These are phyloP conservation scores for Perithous albicinctus DNA, from an alignment of 2,888 invertebrate species.

Conservation along the genomic window DNA sequence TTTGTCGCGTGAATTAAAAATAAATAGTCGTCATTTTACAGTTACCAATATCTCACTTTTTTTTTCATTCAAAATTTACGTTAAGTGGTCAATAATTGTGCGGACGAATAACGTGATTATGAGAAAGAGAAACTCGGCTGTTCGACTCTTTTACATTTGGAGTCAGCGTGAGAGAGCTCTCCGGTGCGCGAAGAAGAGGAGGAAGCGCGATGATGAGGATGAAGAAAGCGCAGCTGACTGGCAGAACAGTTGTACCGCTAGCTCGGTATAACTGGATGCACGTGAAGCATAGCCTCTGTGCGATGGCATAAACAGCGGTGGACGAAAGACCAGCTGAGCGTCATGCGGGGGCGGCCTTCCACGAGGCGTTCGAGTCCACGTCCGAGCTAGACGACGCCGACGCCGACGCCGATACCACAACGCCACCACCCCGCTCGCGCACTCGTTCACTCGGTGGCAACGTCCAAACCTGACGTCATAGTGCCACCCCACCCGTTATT, in stretches of 20 bases:
- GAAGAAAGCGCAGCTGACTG: slow-evolving; percentile 37
- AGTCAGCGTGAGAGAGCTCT: neutral
- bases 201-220: neutral
- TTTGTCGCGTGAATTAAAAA: no score
- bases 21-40: no score
- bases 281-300: no score
- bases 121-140: slow-evolving; percentile 17
- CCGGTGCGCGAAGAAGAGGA: neutral
- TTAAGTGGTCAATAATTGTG: neutral
- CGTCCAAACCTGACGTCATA: slow-evolving; percentile 81
- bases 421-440: slow-evolving; percentile 8
- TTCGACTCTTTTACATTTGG: slow-evolving; percentile 7
- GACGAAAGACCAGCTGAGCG: slow-evolving; percentile 31
- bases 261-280: neutral
- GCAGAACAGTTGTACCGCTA: neutral
- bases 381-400: slow-evolving; percentile 38
- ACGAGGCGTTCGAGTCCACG: slow-evolving; percentile 14
- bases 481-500: slow-evolving; percentile 81
- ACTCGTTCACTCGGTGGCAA: slow-evolving; percentile 65
- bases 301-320: neutral
- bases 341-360: slow-evolving; percentile 38
- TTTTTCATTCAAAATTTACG: no score
- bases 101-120: neutral
- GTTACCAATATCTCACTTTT: no score
- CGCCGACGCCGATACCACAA: slow-evolving; percentile 24